Evolutionary conservation across 2,797 vertebrate genomes (phyloP).

Genomic region (Babyrousa celebensis): DNA sequence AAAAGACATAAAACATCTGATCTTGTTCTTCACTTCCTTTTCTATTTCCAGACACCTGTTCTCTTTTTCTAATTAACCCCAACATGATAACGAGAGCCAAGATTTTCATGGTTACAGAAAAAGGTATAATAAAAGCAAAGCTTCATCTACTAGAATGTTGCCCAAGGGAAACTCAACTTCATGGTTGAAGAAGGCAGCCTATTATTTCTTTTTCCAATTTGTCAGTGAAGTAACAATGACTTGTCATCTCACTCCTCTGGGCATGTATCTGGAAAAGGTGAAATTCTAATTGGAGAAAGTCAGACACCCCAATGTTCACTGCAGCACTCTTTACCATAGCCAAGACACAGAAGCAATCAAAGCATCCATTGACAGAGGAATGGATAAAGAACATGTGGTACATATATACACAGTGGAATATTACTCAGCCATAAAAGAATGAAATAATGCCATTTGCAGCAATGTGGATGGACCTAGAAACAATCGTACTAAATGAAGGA

Average conservation of each 20-base stretch:
- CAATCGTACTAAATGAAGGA: too few relatives aligned
- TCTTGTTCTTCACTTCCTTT: constrained; percentile 65
- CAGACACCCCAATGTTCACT: too few relatives aligned
- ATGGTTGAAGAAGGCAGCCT: not conserved
- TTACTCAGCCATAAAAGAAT: too few relatives aligned
- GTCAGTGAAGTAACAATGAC: not conserved
- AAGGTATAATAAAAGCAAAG: constrained; percentile 5
- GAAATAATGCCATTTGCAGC: too few relatives aligned
- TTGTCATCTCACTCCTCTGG: not conserved
- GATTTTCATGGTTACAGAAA: constrained; percentile 3
- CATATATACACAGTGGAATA: too few relatives aligned
- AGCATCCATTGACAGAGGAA: too few relatives aligned
- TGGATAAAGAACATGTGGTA: too few relatives aligned
- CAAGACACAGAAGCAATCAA: too few relatives aligned
- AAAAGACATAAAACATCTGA: constrained; percentile 54
- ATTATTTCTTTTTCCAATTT: not conserved
- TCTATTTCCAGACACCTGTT: constrained; percentile 77
- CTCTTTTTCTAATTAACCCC: constrained; percentile 76
- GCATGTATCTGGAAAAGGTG: too few relatives aligned
- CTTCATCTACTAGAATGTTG: not conserved
- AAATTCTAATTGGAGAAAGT: too few relatives aligned
- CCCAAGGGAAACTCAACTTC: not conserved
- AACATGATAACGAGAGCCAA: constrained; percentile 72
- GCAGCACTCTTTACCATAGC: too few relatives aligned
- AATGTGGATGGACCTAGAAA: too few relatives aligned